Conservation (phyloP, 2,888 invertebrate genomes). For the Protophormia terraenovae region DNA sequence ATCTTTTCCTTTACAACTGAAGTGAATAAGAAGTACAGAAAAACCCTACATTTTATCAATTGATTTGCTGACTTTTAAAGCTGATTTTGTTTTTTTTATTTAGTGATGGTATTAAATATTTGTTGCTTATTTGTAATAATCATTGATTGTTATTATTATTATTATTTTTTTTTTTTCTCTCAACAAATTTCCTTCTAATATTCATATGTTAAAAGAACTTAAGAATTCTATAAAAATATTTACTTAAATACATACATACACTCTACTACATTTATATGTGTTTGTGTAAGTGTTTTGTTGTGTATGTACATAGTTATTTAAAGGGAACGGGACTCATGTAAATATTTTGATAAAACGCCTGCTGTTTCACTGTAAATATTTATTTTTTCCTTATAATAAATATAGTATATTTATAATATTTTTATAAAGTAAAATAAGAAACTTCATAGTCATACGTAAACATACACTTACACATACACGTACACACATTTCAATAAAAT, state of each 20-base stretch:
- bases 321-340: conserved; percentile 70
- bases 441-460: neutral
- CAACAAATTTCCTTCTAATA: conserved; percentile 30
- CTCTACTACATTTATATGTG: neutral
- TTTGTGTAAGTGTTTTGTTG: neutral
- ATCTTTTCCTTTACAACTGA: conserved; percentile 3
- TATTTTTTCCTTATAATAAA: conserved; percentile 67
- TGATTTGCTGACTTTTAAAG: conserved; percentile 35
- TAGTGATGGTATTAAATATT: conserved; percentile 48
- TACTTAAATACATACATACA: neutral
- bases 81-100: neutral
- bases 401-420: conserved; percentile 15
- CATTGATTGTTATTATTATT: conserved; percentile 32
- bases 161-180: neutral
- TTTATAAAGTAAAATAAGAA: neutral
- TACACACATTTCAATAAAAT: conserved; percentile 30
- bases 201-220: conserved; percentile 22
- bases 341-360: conserved; percentile 80
- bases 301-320: too few relatives aligned
- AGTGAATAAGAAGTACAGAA: neutral
- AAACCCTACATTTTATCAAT: conserved; percentile 53
- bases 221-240: conserved; percentile 28
- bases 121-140: conserved; percentile 65
- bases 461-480: too few relatives aligned
- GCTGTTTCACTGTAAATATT: conserved; percentile 78